A percentile compares a stretch with the other conserved stretches of the same genome.
These are phyloP conservation scores for Mechanitis mazaeus DNA, from an alignment of 2,888 invertebrate species.

Conservation along the genomic window DNA sequence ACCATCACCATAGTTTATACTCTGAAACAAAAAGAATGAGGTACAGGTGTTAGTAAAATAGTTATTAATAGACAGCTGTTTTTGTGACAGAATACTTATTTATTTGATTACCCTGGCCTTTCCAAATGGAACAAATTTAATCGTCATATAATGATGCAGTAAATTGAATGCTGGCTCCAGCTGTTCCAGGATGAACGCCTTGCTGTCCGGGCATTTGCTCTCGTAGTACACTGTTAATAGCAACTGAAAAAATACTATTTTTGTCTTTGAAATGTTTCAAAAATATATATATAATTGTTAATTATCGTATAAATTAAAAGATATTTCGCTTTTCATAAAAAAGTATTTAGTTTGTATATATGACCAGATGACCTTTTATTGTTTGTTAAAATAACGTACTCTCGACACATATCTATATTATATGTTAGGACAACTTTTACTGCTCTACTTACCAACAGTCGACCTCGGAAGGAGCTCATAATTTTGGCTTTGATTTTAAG, in stretches of 20 bases:
- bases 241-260: conserved; percentile 41
- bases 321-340: not conserved
- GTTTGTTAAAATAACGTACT: not conserved
- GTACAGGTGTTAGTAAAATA: not conserved
- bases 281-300: not conserved
- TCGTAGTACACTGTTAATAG: conserved; percentile 78
- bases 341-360: not conserved
- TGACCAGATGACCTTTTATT: not conserved
- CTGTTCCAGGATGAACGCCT: conserved; percentile 72
- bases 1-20: conserved; percentile 49
- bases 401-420: not conserved
- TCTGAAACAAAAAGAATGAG: conserved; percentile 41
- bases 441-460: conserved; percentile 38
- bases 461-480: conserved; percentile 29
- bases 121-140: conserved; percentile 79
- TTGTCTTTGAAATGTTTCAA: not conserved
- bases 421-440: conserved; percentile 52
- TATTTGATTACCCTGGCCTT: conserved; percentile 72
- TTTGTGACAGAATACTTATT: not conserved
- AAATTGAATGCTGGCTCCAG: conserved; percentile 68
- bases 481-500: not conserved
- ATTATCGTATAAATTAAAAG: not conserved
- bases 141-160: conserved; percentile 65
- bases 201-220: conserved; percentile 79
- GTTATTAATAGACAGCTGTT: not conserved